Conservation (phyloP, 2,797 vertebrate genomes). For the Acrocephalus scirpaceus region DNA sequence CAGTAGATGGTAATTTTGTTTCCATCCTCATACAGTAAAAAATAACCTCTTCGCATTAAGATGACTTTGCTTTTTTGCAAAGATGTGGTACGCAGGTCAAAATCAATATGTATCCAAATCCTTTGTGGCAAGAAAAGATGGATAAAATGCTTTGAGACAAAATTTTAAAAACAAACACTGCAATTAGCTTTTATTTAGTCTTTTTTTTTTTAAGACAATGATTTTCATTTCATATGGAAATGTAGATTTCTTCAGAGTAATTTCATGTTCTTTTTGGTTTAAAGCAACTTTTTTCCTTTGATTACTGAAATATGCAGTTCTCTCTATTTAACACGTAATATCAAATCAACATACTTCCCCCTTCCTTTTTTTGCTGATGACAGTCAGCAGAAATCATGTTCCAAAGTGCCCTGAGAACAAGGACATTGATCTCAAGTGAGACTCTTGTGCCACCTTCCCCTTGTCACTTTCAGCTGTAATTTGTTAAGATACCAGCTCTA, state of each 20-base stretch:
- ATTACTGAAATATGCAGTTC: slow-evolving; percentile 73
- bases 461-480: slow-evolving; percentile 83
- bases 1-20: slow-evolving; percentile 24
- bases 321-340: slow-evolving; percentile 68
- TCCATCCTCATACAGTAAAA: slow-evolving; percentile 31
- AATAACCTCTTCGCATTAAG: slow-evolving; percentile 65
- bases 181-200: slow-evolving; percentile 70
- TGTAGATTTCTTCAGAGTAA: slow-evolving; percentile 66
- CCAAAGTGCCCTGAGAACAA: slow-evolving; percentile 70
- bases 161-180: slow-evolving; percentile 71
- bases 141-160: slow-evolving; percentile 61
- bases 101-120: slow-evolving; percentile 61
- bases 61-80: slow-evolving; percentile 51
- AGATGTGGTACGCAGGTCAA: slow-evolving; percentile 54
- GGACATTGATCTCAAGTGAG: slow-evolving; percentile 73
- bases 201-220: slow-evolving; percentile 71
- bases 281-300: slow-evolving; percentile 72
- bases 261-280: slow-evolving; percentile 69
- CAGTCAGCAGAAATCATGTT: slow-evolving; percentile 76
- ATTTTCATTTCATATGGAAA: slow-evolving; percentile 73
- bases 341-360: slow-evolving; percentile 66
- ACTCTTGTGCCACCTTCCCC: slow-evolving; percentile 74
- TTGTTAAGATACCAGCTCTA: slow-evolving; percentile 86
- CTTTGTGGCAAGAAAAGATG: slow-evolving; percentile 61
- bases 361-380: slow-evolving; percentile 59